Evolutionary conservation across 2,113 vertebrate species (phyloP).

Genomic region (Ginglymostoma cirratum): DNA sequence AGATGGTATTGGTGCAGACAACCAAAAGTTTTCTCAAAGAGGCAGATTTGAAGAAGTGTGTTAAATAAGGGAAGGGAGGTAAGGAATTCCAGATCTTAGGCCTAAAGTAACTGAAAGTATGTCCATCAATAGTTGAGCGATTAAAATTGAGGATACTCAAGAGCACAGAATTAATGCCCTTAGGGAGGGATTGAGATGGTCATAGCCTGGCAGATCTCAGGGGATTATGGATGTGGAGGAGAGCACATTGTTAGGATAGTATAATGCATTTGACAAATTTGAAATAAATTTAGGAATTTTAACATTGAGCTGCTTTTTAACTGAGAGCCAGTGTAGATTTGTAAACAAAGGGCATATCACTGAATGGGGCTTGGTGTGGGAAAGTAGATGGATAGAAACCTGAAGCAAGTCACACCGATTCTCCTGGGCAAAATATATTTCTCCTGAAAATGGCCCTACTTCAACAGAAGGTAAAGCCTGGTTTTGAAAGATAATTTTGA

Average conservation of each 20-base stretch:
- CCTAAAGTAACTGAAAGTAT: not conserved
- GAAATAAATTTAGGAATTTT: not conserved
- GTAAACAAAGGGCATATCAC: not conserved
- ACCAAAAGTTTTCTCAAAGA: not conserved
- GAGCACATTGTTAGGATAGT: not conserved
- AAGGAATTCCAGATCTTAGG: not conserved
- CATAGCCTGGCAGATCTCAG: not conserved
- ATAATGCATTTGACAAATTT: not conserved
- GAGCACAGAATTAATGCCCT: not conserved
- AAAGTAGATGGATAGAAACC: not conserved
- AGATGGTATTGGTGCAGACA: not conserved
- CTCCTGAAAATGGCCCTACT: not conserved
- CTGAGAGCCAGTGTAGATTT: not conserved
- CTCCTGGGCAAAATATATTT: not conserved
- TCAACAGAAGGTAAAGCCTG: not conserved
- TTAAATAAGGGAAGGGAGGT: not conserved
- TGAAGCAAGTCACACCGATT: not conserved
- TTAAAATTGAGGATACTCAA: not conserved
- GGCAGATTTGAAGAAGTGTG: not conserved
- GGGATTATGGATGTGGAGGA: not conserved
- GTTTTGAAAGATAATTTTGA: not conserved
- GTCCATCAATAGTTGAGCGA: not conserved
- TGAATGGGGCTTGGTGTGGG: not conserved
- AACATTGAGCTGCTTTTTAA: not conserved
- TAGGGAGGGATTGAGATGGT: no score